Conservation (phyloP, 2,113 vertebrate genomes). For the Pelodiscus sinensis region DNA sequence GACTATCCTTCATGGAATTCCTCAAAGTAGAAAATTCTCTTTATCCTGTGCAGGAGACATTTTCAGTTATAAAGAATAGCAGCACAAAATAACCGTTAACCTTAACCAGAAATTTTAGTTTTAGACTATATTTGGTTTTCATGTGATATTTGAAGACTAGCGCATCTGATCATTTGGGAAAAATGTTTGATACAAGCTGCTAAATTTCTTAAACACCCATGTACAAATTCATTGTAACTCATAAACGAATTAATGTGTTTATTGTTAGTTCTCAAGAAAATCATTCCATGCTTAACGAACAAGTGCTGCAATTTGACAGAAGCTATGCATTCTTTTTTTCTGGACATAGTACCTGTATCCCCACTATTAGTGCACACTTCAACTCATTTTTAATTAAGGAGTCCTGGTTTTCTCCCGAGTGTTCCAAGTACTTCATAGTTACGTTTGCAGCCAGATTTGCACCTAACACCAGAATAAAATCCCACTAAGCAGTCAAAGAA, state of each 20-base stretch:
- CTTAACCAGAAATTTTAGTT: not conserved
- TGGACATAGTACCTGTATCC: not conserved
- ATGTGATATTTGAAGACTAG: not conserved
- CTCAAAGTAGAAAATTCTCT: not conserved
- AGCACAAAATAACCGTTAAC: not conserved
- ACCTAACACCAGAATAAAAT: not conserved
- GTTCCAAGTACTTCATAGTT: not conserved
- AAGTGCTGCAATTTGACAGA: not conserved
- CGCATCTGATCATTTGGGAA: no score
- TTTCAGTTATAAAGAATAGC: not conserved
- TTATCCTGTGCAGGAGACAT: not conserved
- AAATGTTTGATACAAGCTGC: not conserved
- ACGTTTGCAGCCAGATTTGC: not conserved
- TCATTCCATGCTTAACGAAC: not conserved
- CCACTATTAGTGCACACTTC: no score
- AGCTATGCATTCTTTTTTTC: not conserved
- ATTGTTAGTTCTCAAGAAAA: not conserved
- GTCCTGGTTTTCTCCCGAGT: not conserved
- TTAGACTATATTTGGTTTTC: not conserved
- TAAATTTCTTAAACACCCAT: not conserved
- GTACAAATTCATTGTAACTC: not conserved
- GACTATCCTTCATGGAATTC: not conserved
- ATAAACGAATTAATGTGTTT: not conserved
- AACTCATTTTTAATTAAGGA: not conserved
- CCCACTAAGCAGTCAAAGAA: not conserved